These are phyloP conservation scores for Diadophis punctatus DNA, from an alignment of 2,113 vertebrate species.

Conservation along the genomic window DNA sequence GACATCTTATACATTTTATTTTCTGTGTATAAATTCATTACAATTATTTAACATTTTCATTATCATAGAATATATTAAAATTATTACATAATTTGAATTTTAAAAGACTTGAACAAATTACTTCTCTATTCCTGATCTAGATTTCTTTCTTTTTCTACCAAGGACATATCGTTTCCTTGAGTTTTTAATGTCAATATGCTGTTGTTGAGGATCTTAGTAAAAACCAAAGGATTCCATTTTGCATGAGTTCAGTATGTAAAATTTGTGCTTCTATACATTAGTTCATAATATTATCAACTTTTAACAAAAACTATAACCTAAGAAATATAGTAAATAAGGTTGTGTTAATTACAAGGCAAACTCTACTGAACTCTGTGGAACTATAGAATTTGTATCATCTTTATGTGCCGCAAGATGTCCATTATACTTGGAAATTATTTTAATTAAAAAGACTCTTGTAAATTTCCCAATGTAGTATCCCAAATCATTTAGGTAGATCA, in stretches of 20 bases:
- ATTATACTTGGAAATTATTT: neutral
- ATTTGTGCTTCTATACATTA: neutral
- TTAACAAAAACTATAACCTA: neutral
- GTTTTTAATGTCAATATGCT: neutral
- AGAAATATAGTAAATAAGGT: neutral
- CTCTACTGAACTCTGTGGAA: neutral
- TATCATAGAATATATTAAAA: neutral
- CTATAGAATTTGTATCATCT: neutral
- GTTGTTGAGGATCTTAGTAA: neutral
- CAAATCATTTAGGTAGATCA: neutral
- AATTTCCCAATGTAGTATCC: neutral
- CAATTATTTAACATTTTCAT: constrained; percentile 7
- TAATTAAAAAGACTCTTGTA: neutral
- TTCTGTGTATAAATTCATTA: neutral
- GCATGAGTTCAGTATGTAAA: neutral
- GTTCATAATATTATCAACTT: neutral
- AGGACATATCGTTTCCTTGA: constrained; percentile 1
- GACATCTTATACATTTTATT: neutral
- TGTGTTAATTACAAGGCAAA: neutral
- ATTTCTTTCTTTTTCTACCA: constrained; percentile 12
- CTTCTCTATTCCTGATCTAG: neutral
- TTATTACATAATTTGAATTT: neutral
- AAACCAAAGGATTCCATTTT: neutral
- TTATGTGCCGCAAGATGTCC: neutral
- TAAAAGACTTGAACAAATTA: neutral